Evolutionary conservation across 2,888 invertebrate species (phyloP).

Genomic region (Caenorhabditis afra): DNA sequence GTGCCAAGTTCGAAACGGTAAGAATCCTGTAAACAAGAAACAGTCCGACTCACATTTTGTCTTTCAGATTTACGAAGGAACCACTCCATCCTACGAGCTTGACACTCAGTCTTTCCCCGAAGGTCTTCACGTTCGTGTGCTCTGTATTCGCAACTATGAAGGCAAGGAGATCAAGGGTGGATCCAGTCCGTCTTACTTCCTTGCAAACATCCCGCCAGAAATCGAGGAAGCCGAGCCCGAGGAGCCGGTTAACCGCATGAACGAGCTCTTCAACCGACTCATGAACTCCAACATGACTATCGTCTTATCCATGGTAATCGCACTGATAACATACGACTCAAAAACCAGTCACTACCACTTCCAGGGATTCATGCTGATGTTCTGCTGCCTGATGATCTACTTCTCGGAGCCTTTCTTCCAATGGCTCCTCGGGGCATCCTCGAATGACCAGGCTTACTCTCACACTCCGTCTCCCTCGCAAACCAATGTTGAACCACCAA

Average conservation of each 20-base stretch:
- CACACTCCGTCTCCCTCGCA: neutral
- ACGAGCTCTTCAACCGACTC: no score
- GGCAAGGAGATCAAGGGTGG: constrained; percentile 39
- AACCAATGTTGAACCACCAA: neutral
- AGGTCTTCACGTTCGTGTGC: constrained; percentile 56
- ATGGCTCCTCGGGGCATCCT: neutral
- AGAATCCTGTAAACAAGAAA: constrained; percentile 7
- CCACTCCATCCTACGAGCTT: constrained; percentile 83
- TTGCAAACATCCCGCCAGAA: constrained; percentile 44
- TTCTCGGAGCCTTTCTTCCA: constrained; percentile 20
- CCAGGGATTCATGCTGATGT: neutral
- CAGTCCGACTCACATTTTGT: no score
- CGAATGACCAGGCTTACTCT: neutral
- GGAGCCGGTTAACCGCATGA: neutral
- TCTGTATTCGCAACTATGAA: constrained; percentile 43
- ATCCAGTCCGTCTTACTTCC: constrained; percentile 58
- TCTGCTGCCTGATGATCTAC: neutral
- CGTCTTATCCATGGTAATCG: neutral
- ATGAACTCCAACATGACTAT: no score
- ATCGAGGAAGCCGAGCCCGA: neutral
- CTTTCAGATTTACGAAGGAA: constrained; percentile 83
- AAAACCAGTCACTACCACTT: no score
- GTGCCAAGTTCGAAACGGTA: constrained; percentile 67
- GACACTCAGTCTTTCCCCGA: constrained; percentile 83
- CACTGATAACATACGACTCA: no score